Conservation (phyloP, 2,797 vertebrate genomes). For the Enoplosus armatus region DNA sequence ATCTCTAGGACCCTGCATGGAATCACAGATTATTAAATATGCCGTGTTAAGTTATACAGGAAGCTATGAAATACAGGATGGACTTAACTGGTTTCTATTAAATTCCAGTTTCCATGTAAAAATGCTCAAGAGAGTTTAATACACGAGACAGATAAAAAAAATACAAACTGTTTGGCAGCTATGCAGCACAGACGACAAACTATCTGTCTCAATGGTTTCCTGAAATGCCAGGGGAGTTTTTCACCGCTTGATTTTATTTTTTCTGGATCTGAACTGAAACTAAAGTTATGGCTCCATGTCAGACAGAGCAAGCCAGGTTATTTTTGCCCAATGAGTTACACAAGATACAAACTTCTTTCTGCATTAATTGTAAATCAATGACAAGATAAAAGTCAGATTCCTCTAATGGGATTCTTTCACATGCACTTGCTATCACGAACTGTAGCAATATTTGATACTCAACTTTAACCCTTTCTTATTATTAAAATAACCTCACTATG, state of each 20-base stretch:
- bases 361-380: not conserved
- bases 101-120: constrained; percentile 42
- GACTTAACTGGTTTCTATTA: constrained; percentile 38
- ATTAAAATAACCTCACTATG: not conserved
- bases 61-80: constrained; percentile 17
- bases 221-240: constrained; percentile 53
- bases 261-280: constrained; percentile 35
- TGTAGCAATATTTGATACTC: not conserved
- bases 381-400: not conserved
- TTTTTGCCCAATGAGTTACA: constrained; percentile 23
- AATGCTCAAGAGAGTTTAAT: constrained; percentile 39
- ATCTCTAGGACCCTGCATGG: constrained; percentile 24
- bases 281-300: constrained; percentile 38
- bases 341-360: not conserved
- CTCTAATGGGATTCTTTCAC: not conserved
- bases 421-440: not conserved
- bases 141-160: constrained; percentile 32
- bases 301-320: constrained; percentile 16
- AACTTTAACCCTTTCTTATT: not conserved
- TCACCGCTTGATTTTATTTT: constrained; percentile 46
- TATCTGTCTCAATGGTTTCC: constrained; percentile 59
- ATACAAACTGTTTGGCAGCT: constrained; percentile 51
- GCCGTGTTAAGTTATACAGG: not conserved
- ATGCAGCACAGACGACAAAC: constrained; percentile 34
- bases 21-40: constrained; percentile 24